phyloP scores from a whole-genome alignment of 2,113 vertebrate species.

The Thinocorus orbignyianus region DNA sequence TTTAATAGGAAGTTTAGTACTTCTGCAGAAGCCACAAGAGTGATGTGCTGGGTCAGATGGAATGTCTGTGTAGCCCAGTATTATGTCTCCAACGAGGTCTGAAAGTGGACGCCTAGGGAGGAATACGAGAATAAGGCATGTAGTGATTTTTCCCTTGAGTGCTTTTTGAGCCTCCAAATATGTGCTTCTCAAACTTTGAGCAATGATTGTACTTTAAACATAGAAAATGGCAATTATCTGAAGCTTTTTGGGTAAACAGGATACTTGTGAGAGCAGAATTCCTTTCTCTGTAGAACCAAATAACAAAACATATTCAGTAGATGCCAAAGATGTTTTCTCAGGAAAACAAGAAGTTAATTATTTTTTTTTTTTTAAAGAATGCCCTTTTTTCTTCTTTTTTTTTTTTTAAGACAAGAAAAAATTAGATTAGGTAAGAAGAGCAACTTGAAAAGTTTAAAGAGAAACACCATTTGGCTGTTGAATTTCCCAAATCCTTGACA shows the following conservation, averaged over 20 bases:
- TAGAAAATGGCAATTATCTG: not conserved
- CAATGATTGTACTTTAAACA: not conserved
- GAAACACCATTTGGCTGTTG: not conserved
- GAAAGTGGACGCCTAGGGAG: not conserved
- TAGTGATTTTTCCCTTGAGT: not conserved
- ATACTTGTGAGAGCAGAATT: not conserved
- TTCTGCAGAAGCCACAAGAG: not conserved
- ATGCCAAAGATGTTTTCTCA: not conserved
- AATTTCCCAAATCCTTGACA: not conserved
- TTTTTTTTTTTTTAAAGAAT: not conserved
- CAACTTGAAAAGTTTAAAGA: not conserved
- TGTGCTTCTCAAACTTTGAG: not conserved
- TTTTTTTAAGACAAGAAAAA: too few relatives aligned
- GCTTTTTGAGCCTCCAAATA: not conserved
- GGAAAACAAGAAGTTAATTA: not conserved
- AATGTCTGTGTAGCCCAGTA: not conserved
- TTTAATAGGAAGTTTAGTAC: not conserved
- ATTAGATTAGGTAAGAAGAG: not conserved
- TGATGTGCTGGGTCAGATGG: not conserved
- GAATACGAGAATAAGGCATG: not conserved
- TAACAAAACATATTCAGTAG: not conserved
- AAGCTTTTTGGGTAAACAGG: constrained; percentile 1
- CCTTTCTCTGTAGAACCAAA: not conserved
- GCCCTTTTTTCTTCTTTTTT: not conserved
- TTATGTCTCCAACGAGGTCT: not conserved